Percentiles rank a stretch among this genome's conserved stretches.
Conservation (phyloP, 2,113 vertebrate species). For the Limanda limanda region DNA sequence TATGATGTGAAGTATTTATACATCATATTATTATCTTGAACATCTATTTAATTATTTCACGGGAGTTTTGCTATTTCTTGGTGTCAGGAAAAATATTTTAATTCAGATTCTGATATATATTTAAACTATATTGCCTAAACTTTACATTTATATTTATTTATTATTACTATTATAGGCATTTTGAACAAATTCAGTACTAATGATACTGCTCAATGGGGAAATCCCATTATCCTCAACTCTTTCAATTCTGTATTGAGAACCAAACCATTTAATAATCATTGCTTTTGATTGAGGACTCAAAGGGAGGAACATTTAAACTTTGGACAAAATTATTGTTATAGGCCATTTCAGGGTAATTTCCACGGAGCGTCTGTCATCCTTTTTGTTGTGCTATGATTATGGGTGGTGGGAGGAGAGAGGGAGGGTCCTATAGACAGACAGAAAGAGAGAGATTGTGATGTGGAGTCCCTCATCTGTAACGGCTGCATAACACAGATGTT, state of each 20-base stretch:
- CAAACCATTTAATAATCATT: slow-evolving; percentile 68
- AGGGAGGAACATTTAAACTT: slow-evolving; percentile 64
- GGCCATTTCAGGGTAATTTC: slow-evolving; percentile 82
- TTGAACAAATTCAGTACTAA: neutral
- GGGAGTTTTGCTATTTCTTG: no score
- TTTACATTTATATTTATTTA: neutral
- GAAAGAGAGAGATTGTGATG: slow-evolving; percentile 86
- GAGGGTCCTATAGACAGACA: slow-evolving; percentile 74
- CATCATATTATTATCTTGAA: no score
- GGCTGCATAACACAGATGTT: slow-evolving; percentile 99
- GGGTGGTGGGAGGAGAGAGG: slow-evolving; percentile 75
- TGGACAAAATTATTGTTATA: slow-evolving; percentile 71
- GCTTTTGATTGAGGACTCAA: slow-evolving; percentile 59
- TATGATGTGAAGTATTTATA: no score
- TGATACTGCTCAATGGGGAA: slow-evolving; percentile 1
- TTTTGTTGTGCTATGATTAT: slow-evolving; percentile 55
- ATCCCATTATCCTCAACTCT: slow-evolving; percentile 7
- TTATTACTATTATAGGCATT: neutral
- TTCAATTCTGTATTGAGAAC: slow-evolving; percentile 39
- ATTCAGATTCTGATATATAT: no score
- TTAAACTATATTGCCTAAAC: neutral
- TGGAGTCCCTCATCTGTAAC: slow-evolving; percentile 94
- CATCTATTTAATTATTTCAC: no score
- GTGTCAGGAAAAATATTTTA: no score
- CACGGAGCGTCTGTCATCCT: slow-evolving; percentile 73